These are phyloP conservation scores for Phymastichus coffea DNA, from an alignment of 1,140 invertebrate genomes.

Conservation along the genomic window DNA sequence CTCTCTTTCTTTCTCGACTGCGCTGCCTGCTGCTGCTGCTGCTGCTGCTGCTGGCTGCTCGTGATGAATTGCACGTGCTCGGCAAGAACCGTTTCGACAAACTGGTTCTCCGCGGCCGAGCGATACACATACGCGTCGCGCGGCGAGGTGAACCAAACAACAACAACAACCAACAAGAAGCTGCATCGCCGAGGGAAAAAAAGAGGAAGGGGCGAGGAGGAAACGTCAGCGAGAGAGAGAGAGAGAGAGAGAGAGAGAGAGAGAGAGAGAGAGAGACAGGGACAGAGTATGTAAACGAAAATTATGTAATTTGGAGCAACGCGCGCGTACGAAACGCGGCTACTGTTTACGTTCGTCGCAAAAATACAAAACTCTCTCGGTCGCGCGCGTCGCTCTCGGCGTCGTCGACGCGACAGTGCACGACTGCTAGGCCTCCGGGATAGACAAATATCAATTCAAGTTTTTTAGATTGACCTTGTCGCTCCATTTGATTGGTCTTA, in stretches of 20 bases:
- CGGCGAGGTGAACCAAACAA: background rate
- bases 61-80: conserved; percentile 9
- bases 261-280: no score
- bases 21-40: no score
- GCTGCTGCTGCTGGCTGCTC: no score
- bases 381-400: background rate
- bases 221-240: background rate
- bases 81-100: conserved; percentile 30
- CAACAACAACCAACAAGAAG: background rate
- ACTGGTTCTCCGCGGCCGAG: conserved; percentile 9
- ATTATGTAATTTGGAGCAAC: conserved; percentile 14
- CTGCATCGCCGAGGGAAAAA: conserved; percentile 9
- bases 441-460: no score
- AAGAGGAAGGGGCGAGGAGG: conserved; percentile 2
- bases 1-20: no score
- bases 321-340: background rate
- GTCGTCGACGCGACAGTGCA: background rate
- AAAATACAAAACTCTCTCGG: background rate
- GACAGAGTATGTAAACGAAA: conserved; percentile 2
- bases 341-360: conserved; percentile 6
- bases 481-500: no score
- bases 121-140: no score
- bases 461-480: no score
- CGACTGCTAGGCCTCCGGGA: no score
- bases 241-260: conserved; percentile 8